phyloP scores from a whole-genome alignment of 2,888 invertebrate species.

The Dyspetes luteomarginatus region DNA sequence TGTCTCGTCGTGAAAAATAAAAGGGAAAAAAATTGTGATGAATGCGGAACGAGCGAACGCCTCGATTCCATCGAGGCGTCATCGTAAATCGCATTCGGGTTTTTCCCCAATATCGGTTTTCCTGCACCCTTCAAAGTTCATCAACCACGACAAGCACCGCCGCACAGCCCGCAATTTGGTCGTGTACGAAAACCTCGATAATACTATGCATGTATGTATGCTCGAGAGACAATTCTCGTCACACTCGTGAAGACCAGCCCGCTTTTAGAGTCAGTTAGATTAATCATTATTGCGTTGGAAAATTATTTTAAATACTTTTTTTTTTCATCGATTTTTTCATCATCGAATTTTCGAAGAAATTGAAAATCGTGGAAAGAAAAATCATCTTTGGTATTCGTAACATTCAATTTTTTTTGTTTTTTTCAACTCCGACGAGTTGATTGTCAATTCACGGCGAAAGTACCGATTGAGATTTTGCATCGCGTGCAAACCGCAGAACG shows the following conservation, averaged over 20 bases:
- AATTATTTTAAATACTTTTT: no score
- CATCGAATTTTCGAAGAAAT: neutral
- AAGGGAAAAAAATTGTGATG: conserved; percentile 29
- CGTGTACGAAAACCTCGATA: conserved; percentile 3
- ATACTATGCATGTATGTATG: no score
- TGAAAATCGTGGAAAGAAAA: neutral
- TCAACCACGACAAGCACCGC: conserved; percentile 1
- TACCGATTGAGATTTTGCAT: neutral
- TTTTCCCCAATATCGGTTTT: conserved; percentile 57
- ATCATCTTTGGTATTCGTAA: no score
- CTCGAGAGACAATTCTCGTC: no score
- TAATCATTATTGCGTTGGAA: no score
- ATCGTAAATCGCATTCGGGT: conserved; percentile 46
- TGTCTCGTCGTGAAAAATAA: conserved; percentile 1
- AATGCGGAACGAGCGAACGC: neutral
- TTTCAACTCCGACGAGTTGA: no score
- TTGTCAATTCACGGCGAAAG: neutral
- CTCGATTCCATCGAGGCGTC: conserved; percentile 47
- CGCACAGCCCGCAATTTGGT: conserved; percentile 40
- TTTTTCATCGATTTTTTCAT: no score
- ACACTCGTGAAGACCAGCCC: no score
- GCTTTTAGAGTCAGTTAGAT: no score
- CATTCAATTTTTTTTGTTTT: no score
- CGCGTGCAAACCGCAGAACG: neutral
- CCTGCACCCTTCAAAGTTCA: conserved; percentile 3